Base-by-base conservation (phyloP, 2,113 vertebrate species). In the Parotia lawesii region DNA sequence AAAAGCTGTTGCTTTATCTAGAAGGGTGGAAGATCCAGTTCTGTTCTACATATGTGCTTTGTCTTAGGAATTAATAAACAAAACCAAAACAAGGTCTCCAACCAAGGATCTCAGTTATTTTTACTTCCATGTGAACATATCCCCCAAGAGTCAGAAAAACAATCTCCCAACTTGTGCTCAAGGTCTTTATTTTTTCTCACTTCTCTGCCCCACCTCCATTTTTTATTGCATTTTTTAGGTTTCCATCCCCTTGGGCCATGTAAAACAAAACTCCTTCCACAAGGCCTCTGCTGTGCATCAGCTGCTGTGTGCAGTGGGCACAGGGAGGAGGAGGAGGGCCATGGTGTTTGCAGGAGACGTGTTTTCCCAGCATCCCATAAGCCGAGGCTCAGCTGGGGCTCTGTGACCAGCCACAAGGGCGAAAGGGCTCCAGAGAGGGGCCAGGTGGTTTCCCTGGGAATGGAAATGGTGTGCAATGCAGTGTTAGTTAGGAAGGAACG, bases 221-320 rank as follows among this genome's bases (percentile, higher is more conserved):
- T 94, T 85, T 86, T 38, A 61, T 61, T 64, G 54, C n/a, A 22
- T 76, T 76, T 80, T 90, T 94, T 19, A 73, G 16, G 56, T 89
- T 89, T 89, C 50, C 45, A 76, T 79, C 15, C 62, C 62, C 66
- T 70, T 69, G 67, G 78, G n/a, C 66, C 57, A 60, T 21, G 11
- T 95, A 90, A 76, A 90, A 83, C 76, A 90, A 79, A 88, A 67
- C 61, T 79, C 44, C 67, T 64, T 89, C 87, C 56, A 60, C 1
- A 69, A 66, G 64, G n/a, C 23, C 44, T 62, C 66, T 67, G 62
- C 76, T 65, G 71, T 11, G 1, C 71, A 62, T 92, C 11, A 10
- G 22, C 65, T 81, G 62, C 79, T 64, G 27, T 4, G 3, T 56
- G 71, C 53, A 31, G 40, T 8, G 54, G 81, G 70, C 74, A 40